phyloP scores from a whole-genome alignment of 2,888 invertebrate genomes.

The Spilosoma lubricipeda region DNA sequence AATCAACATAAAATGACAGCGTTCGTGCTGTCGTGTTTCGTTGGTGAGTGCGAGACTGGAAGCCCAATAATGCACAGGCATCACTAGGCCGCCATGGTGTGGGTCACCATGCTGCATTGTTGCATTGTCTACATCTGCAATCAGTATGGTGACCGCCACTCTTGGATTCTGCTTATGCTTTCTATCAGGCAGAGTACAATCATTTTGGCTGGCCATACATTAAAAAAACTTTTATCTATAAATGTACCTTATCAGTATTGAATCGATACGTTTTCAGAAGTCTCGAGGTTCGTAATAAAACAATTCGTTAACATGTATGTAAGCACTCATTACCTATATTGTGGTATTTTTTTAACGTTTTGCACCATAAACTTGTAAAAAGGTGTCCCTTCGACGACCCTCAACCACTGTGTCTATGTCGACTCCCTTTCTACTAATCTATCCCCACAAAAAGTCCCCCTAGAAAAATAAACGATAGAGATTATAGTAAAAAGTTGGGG shows the following conservation, averaged over 20 bases:
- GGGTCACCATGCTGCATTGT: too few species aligned
- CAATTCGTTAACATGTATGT: constrained; percentile 6
- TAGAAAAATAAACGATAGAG: constrained; percentile 61
- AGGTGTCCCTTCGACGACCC: not conserved
- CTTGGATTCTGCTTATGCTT: too few species aligned
- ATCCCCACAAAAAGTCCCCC: constrained; percentile 63
- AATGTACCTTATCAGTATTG: not conserved
- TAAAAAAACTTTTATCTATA: not conserved
- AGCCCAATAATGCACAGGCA: too few species aligned
- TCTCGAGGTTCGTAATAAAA: constrained; percentile 34
- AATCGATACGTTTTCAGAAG: constrained; percentile 5
- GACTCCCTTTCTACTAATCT: constrained; percentile 62
- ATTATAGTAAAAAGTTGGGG: constrained; percentile 61
- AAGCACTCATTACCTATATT: constrained; percentile 33
- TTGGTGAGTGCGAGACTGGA: too few species aligned
- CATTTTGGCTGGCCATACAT: too few species aligned
- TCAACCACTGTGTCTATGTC: constrained; percentile 35
- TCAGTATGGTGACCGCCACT: too few species aligned
- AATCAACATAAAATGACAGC: too few species aligned
- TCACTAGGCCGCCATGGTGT: too few species aligned
- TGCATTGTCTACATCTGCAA: too few species aligned
- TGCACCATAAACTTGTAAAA: constrained; percentile 42
- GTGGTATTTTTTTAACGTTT: constrained; percentile 50
- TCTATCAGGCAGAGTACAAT: too few species aligned
- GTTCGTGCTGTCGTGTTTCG: too few species aligned